These are phyloP conservation scores for Leptinotarsa defecta DNA, from an alignment of 1,140 invertebrate genomes.

Conservation along the genomic window DNA sequence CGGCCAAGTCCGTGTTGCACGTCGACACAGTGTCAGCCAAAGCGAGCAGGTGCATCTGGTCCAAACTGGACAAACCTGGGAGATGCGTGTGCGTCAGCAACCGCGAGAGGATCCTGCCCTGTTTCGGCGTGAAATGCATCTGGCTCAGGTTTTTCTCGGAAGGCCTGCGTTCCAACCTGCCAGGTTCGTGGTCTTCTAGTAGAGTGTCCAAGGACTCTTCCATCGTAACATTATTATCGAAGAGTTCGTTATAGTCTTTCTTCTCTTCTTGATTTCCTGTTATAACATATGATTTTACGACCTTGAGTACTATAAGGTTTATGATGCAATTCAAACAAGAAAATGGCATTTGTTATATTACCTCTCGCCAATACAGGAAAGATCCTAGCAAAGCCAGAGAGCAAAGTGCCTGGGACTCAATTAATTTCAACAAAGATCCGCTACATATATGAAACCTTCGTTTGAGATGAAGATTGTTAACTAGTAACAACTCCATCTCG, in stretches of 20 bases:
- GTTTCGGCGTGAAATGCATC: conserved; percentile 81
- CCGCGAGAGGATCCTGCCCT: conserved; percentile 80
- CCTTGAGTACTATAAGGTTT: too few relatives aligned
- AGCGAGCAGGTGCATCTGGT: conserved; percentile 98
- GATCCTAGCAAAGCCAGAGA: too few relatives aligned
- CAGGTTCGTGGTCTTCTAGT: conserved; percentile 69
- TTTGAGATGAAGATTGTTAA: too few relatives aligned
- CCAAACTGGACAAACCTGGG: conserved; percentile 91
- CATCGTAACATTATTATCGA: conserved; percentile 75
- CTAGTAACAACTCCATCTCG: too few relatives aligned
- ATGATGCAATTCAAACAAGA: neutral
- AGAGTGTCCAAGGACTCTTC: conserved; percentile 85
- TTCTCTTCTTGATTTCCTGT: conserved; percentile 52
- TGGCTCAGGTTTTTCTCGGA: conserved; percentile 58
- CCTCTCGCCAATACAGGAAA: too few relatives aligned
- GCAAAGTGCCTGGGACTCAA: too few relatives aligned
- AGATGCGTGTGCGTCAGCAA: conserved; percentile 95
- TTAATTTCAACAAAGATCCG: too few relatives aligned
- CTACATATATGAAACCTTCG: too few relatives aligned
- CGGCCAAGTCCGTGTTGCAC: conserved; percentile 84
- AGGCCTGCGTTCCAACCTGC: conserved; percentile 61
- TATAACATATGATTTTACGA: neutral
- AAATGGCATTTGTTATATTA: too few relatives aligned
- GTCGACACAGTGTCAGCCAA: conserved; percentile 97
- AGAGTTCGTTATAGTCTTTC: conserved; percentile 83